A percentile compares a stretch with the other conserved stretches of the same genome.
phyloP scores from a whole-genome alignment of 2,113 vertebrate species.

The Chrysemys picta region DNA sequence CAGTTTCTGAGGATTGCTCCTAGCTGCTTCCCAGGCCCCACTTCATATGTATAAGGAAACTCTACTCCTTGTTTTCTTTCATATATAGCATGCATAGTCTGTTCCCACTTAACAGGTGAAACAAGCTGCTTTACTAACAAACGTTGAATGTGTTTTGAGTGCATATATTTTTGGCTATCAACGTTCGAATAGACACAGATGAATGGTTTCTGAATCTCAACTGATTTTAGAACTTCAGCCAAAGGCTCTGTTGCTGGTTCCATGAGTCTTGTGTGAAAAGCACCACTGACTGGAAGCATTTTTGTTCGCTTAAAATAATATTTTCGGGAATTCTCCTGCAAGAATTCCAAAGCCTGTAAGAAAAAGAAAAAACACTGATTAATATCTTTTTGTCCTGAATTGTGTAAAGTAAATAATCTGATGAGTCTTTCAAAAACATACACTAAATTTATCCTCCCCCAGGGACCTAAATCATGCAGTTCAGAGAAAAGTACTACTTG shows the following conservation, averaged over 20 bases:
- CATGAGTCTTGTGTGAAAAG: slow-evolving; percentile 94
- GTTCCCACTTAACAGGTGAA: slow-evolving; percentile 94
- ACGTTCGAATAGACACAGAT: slow-evolving; percentile 91
- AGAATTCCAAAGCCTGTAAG: slow-evolving; percentile 89
- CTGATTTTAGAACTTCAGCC: slow-evolving; percentile 78
- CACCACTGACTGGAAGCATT: slow-evolving; percentile 90
- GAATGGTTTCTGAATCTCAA: slow-evolving; percentile 85
- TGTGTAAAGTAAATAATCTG: neutral
- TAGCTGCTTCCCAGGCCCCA: slow-evolving; percentile 91
- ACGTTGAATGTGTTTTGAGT: slow-evolving; percentile 78
- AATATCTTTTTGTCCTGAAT: no score
- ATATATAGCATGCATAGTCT: slow-evolving; percentile 91
- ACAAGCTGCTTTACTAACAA: slow-evolving; percentile 90
- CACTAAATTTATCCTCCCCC: neutral
- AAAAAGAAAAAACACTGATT: neutral
- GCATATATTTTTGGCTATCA: slow-evolving; percentile 85
- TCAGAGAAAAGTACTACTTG: neutral
- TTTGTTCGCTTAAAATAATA: slow-evolving; percentile 83
- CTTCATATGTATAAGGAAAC: slow-evolving; percentile 91
- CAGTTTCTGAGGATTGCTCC: slow-evolving; percentile 87
- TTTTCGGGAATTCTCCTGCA: slow-evolving; percentile 85
- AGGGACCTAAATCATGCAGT: neutral
- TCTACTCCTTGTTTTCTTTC: slow-evolving; percentile 82
- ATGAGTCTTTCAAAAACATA: neutral
- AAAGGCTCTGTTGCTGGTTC: slow-evolving; percentile 83